Evolutionary conservation across 2,113 vertebrate species (phyloP), one percentile per base, ranked within the genome.

Genomic region (Etia nguti): DNA sequence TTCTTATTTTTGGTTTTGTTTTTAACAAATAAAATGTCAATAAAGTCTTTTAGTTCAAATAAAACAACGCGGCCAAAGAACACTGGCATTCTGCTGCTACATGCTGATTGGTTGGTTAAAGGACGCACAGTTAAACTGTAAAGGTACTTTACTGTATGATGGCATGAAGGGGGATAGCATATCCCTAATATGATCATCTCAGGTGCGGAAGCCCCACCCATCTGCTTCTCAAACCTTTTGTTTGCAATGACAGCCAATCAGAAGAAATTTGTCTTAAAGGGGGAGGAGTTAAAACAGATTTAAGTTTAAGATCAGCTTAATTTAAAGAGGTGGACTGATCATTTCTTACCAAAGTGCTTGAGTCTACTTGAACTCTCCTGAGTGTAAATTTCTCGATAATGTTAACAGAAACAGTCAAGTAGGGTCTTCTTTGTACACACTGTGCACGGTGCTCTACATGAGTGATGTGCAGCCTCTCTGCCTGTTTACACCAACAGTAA

Each of bases 261-360:
- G 68, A 46, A 18, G 22, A 46, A 11, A 73, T 2, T 6, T 73
- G 12, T 24, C 38, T 6, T 26, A 26, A 26, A 73, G 3, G 22
- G 22, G 41, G 41, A 46, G 1, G 41, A 10, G 15, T 41, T 0
- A 73, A 26, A 26, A 46, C 5, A 73, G 18, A 34, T 34, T 26
- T 60, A 20, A 34, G 9, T 60, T 60, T 34, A 34, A 60, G 29
- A 11, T 60, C 5, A 73, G 22, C 38, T 46, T 73, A 26, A 73
- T 73, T 73, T 62, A 62, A n/a, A 62, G 59, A 62, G 29, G 59
- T 11, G 29, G 29, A 34, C 29, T 62, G 8, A 36, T 54, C 20
- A 5, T 16, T 46, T 3, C 41, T 10, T 43, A 73, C 38, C 15
- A 38, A 73, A 34, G 29, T 52, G 29, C 38, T 62, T 36, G 12